Evolutionary conservation across 2,888 invertebrate species (phyloP).

Genomic region (Bruchidius siliquastri): DNA sequence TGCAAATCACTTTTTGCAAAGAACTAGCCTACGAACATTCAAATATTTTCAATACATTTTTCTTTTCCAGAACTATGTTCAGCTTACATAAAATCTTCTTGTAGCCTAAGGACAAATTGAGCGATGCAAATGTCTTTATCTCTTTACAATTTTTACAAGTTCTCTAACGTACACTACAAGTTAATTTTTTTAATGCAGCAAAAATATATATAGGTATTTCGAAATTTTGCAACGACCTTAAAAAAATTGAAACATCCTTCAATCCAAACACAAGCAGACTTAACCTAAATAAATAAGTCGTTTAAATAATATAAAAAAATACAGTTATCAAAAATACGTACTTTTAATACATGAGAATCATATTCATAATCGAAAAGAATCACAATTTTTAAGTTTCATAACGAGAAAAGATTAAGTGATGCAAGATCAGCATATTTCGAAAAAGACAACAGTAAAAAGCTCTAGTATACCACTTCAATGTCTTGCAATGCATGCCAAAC

Average conservation of each 20-base stretch:
- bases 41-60: constrained; percentile 41
- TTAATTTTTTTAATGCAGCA: constrained; percentile 23
- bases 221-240: not conserved
- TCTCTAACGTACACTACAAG: constrained; percentile 33
- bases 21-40: constrained; percentile 42
- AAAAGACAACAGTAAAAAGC: constrained; percentile 37
- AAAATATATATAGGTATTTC: constrained; percentile 1
- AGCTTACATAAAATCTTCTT: constrained; percentile 35
- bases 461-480: constrained; percentile 28
- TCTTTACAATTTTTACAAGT: constrained; percentile 24
- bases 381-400: constrained; percentile 31
- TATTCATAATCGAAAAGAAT: constrained; percentile 24
- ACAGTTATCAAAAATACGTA: constrained; percentile 45
- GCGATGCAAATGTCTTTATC: constrained; percentile 32
- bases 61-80: constrained; percentile 41
- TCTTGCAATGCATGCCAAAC: not conserved
- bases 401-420: constrained; percentile 27
- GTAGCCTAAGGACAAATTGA: constrained; percentile 34
- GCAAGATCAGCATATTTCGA: constrained; percentile 16
- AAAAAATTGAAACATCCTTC: constrained; percentile 5
- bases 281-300: constrained; percentile 39
- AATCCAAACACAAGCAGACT: not conserved
- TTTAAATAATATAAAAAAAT: constrained; percentile 36
- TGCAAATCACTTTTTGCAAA: constrained; percentile 38
- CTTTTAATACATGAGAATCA: constrained; percentile 19